Evolutionary conservation across 2,113 vertebrate genomes (phyloP).

Genomic region (Reinhardtius hippoglossoides): DNA sequence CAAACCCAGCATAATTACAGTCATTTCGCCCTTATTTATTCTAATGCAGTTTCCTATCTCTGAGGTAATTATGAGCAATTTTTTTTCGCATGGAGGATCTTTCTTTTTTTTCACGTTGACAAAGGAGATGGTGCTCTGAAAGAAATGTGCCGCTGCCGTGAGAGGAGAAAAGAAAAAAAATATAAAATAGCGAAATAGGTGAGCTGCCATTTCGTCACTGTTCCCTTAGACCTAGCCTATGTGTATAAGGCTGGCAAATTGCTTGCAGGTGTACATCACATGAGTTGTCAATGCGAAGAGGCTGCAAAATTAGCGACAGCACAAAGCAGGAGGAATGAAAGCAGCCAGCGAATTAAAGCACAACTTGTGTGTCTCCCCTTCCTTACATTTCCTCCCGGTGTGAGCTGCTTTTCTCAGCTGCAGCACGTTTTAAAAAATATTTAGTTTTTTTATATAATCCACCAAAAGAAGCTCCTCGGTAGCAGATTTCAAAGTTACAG

Average conservation of each 20-base stretch:
- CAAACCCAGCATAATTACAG: slow-evolving; percentile 99
- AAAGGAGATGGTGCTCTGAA: slow-evolving; percentile 99
- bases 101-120: slow-evolving; percentile 91
- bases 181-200: slow-evolving; percentile 90
- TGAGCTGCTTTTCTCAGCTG: slow-evolving; percentile 35
- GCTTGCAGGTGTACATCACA: slow-evolving; percentile 99
- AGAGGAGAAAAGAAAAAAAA: slow-evolving; percentile 50
- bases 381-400: slow-evolving; percentile 42
- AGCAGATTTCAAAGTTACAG: slow-evolving; percentile 26
- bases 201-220: slow-evolving; percentile 93
- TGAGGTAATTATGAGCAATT: slow-evolving; percentile 99
- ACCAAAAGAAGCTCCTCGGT: slow-evolving; percentile 23
- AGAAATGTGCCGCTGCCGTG: slow-evolving; percentile 95
- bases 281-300: slow-evolving; percentile 93
- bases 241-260: slow-evolving; percentile 95
- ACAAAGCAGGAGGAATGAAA: slow-evolving; percentile 95
- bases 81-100: slow-evolving; percentile 97
- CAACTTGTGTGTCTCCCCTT: slow-evolving; percentile 70
- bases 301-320: slow-evolving; percentile 95
- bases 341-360: slow-evolving; percentile 90
- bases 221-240: slow-evolving; percentile 85
- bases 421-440: neutral
- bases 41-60: slow-evolving; percentile 99
- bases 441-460: neutral
- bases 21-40: slow-evolving; percentile 99